Evolutionary conservation across 2,888 invertebrate genomes (phyloP).

Genomic region (Epinotia nisella): DNA sequence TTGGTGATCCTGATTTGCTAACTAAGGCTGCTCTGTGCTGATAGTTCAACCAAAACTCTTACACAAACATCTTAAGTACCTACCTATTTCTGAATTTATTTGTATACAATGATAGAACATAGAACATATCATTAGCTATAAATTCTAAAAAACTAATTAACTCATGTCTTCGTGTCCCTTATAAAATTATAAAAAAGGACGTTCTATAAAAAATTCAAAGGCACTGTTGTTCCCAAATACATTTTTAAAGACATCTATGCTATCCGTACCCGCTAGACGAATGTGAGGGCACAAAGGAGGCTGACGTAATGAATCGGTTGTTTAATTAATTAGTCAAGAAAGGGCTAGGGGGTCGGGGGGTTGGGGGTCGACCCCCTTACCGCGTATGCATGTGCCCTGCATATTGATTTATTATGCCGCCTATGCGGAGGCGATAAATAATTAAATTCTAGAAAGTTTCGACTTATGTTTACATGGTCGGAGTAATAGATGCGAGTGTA

Average conservation of each 20-base stretch:
- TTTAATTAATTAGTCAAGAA: slow-evolving; percentile 89
- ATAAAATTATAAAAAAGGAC: background rate
- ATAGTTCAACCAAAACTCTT: too few species aligned
- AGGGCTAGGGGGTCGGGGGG: slow-evolving; percentile 64
- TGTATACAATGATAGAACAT: too few species aligned
- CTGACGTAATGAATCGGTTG: slow-evolving; percentile 89
- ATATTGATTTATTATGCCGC: slow-evolving; percentile 84
- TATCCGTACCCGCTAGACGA: slow-evolving; percentile 76
- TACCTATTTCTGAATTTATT: too few species aligned
- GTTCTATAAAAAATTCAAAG: background rate
- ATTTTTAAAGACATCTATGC: slow-evolving; percentile 52
- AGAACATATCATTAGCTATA: too few species aligned
- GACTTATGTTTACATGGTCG: slow-evolving; percentile 66
- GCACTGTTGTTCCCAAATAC: slow-evolving; percentile 2
- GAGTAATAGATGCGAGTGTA: slow-evolving; percentile 47
- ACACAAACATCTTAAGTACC: too few species aligned
- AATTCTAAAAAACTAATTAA: background rate
- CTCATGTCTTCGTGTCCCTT: background rate
- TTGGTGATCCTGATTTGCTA: too few species aligned
- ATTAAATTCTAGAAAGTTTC: slow-evolving; percentile 81
- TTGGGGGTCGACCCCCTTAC: slow-evolving; percentile 54
- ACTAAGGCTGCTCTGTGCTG: too few species aligned
- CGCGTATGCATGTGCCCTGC: slow-evolving; percentile 79
- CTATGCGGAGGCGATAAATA: slow-evolving; percentile 77
- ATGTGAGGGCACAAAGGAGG: slow-evolving; percentile 83